Evolutionary conservation across 1,140 invertebrate genomes (phyloP), one percentile per base, ranked within the genome.

Genomic region (Cydia amplana): DNA sequence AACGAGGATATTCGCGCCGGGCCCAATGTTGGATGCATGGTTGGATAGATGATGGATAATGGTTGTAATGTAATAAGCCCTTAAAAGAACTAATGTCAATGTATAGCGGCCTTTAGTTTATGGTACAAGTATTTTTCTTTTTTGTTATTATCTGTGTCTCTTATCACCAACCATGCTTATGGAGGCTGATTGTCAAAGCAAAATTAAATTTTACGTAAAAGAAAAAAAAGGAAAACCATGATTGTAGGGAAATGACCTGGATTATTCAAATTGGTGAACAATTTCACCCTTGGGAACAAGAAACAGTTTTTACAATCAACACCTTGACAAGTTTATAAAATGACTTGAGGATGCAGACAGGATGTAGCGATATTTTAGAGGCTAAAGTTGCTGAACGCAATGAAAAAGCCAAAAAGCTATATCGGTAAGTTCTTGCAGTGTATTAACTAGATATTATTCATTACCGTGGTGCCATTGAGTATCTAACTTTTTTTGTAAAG

Each of bases 301-400:
- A 67, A 83, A 79, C 72, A 80, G 73, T 84, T 82, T 82, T 82
- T 84, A 16, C 78, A 80, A 85, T 81, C 79, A 84, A 89, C 77
- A 80, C 87, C 87, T 89, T 92, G 87, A 88, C 82, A 81, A 85
- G 84, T 83, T 80, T 4, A 70, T 85, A 91, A 87, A 89, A 92
- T 92, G 91, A 87, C 89, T 87, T 92, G 89, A 92, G 90, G 86
- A 92, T 92, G 91, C 91, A 86, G 83, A 88, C 88, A 85, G 90
- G 82, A 82, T 85, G 78, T 77, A 82, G 83, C 83, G 91, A 91
- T 79, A 80, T 81, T 83, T 85, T 84, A 76, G 89, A 90, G 80
- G 80, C 84, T 76, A 90, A 87, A 85, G 80, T 84, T 84, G 83
- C 81, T 75, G 90, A 92, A 79, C 86, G 88, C 72, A 82, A 77